These are phyloP conservation scores for Melanotaenia pygmaea DNA, from an alignment of 2,797 vertebrate genomes.

Conservation along the genomic window DNA sequence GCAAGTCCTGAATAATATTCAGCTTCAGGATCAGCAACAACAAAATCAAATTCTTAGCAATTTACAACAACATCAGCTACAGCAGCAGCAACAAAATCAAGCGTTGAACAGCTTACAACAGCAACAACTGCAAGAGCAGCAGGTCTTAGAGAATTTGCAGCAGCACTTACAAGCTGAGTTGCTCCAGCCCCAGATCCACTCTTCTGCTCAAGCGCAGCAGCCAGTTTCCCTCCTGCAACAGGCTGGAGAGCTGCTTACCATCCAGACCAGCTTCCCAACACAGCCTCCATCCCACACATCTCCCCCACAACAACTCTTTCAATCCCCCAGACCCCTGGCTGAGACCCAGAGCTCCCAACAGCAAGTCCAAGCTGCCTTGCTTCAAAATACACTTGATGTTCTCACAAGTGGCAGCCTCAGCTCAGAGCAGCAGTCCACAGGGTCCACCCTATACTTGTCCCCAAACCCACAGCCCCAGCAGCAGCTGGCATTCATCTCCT, in stretches of 20 bases:
- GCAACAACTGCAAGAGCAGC: slow-evolving; percentile 82
- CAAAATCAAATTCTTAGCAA: slow-evolving; percentile 81
- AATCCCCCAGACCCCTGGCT: slow-evolving; percentile 89
- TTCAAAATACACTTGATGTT: slow-evolving; percentile 89
- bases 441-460: slow-evolving; percentile 89
- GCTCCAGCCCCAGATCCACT: slow-evolving; percentile 88
- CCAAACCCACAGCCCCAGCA: slow-evolving; percentile 87
- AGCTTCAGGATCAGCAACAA: slow-evolving; percentile 82
- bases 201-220: slow-evolving; percentile 78
- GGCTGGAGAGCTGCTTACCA: slow-evolving; percentile 90
- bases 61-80: slow-evolving; percentile 80
- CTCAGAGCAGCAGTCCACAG: slow-evolving; percentile 87
- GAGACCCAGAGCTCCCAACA: slow-evolving; percentile 90
- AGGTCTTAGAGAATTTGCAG: slow-evolving; percentile 82
- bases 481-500: slow-evolving; percentile 88
- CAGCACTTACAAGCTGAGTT: slow-evolving; percentile 91
- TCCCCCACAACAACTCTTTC: slow-evolving; percentile 94
- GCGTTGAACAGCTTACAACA: slow-evolving; percentile 77
- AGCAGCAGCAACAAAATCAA: slow-evolving; percentile 77
- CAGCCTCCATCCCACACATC: slow-evolving; percentile 88
- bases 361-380: slow-evolving; percentile 91
- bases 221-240: slow-evolving; percentile 92
- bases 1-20: slow-evolving; percentile 83
- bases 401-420: slow-evolving; percentile 86
- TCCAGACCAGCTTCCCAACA: slow-evolving; percentile 93